Conservation (phyloP, 1,140 invertebrate genomes). For the Bombus waltoni region DNA sequence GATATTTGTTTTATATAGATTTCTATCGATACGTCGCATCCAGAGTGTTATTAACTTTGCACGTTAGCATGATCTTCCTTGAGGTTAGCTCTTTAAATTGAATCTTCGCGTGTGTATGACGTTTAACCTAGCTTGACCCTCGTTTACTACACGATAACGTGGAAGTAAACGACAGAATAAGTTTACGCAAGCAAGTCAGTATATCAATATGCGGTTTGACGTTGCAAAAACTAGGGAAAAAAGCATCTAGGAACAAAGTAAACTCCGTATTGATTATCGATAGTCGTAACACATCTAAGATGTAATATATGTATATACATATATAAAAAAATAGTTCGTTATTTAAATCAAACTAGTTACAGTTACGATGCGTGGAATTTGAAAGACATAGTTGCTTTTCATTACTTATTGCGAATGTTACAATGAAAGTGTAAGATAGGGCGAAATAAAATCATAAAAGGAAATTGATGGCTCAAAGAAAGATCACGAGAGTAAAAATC, state of each 20-base stretch:
- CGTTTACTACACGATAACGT: conserved; percentile 45
- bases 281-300: not conserved
- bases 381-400: not conserved
- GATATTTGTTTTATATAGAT: not conserved
- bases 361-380: too few relatives aligned
- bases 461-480: not conserved
- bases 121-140: conserved; percentile 69
- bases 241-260: not conserved
- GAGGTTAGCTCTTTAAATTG: not conserved
- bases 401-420: not conserved
- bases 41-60: not conserved
- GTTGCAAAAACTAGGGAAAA: conserved; percentile 21
- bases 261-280: not conserved
- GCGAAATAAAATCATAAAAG: not conserved
- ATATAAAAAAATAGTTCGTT: not conserved
- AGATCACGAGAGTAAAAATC: not conserved
- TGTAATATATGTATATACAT: not conserved
- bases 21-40: not conserved
- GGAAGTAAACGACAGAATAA: conserved; percentile 38
- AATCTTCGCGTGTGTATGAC: conserved; percentile 5
- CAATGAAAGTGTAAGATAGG: not conserved
- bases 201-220: conserved; percentile 66
- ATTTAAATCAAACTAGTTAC: not conserved
- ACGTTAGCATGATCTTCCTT: conserved; percentile 3
- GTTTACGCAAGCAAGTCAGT: conserved; percentile 68